Percentiles rank a stretch among this genome's conserved stretches.
phyloP scores from a whole-genome alignment of 2,888 invertebrate genomes.

The Megaustenia siamemsis region DNA sequence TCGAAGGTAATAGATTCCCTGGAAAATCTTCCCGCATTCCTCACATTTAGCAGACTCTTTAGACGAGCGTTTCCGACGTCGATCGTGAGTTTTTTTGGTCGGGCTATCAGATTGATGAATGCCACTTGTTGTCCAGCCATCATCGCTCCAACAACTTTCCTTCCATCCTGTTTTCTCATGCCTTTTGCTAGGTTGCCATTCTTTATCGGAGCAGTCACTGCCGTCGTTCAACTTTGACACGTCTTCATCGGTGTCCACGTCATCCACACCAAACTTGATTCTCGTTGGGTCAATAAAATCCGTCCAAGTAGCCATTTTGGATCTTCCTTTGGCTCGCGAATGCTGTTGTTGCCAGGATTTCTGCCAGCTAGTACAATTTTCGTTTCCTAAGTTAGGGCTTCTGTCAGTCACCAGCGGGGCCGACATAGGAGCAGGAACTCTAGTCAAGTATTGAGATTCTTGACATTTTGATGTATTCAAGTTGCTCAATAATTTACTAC shows the following conservation, averaged over 20 bases:
- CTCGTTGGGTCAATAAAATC: conserved; percentile 52
- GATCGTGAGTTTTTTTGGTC: neutral
- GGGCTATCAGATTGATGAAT: neutral
- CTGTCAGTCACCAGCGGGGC: no score
- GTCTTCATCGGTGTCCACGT: conserved; percentile 36
- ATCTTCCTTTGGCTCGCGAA: neutral
- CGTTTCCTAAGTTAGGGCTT: no score
- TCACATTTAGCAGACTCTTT: conserved; percentile 21
- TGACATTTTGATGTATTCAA: no score
- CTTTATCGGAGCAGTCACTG: conserved; percentile 50
- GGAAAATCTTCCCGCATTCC: conserved; percentile 35
- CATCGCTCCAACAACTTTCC: neutral
- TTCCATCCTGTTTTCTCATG: neutral
- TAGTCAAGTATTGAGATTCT: no score
- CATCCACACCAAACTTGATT: conserved; percentile 49
- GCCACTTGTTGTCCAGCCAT: neutral
- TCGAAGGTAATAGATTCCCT: conserved; percentile 52
- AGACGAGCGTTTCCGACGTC: neutral
- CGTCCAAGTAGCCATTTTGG: neutral
- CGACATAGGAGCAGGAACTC: no score
- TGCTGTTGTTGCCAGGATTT: neutral
- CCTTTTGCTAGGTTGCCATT: conserved; percentile 50
- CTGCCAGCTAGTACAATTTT: no score
- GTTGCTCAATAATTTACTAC: neutral
- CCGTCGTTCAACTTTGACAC: neutral